These are phyloP conservation scores for Notospermus geniculatus DNA, from an alignment of 1,140 invertebrate species.

Conservation along the genomic window DNA sequence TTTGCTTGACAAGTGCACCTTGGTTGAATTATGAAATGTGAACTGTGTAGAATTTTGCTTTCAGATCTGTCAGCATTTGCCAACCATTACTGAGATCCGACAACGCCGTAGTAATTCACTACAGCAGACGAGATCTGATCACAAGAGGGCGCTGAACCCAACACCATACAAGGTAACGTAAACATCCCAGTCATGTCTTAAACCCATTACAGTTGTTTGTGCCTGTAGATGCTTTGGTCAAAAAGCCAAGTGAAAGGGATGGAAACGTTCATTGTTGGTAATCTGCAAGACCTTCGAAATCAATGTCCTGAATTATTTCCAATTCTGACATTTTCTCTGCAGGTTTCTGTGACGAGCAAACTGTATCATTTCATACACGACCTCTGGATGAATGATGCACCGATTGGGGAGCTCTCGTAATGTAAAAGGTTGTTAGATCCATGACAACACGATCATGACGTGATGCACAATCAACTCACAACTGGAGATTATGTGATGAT, in stretches of 20 bases:
- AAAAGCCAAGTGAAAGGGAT: background rate
- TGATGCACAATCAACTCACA: too few species aligned
- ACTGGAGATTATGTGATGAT: too few species aligned
- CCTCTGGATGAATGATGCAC: slow-evolving; percentile 95
- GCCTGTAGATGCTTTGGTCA: background rate
- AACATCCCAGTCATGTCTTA: background rate
- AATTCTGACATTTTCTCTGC: slow-evolving; percentile 55
- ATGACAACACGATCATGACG: too few species aligned
- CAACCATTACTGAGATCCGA: slow-evolving; percentile 74
- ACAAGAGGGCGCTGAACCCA: slow-evolving; percentile 93
- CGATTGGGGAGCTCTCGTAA: slow-evolving; percentile 92
- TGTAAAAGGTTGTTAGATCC: too few species aligned
- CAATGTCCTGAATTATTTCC: background rate
- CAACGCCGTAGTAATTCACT: slow-evolving; percentile 79
- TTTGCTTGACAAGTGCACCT: background rate
- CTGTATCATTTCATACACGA: slow-evolving; percentile 95
- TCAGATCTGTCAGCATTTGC: slow-evolving; percentile 66
- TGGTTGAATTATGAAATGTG: too few species aligned
- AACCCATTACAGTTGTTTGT: background rate
- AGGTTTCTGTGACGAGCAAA: slow-evolving; percentile 93
- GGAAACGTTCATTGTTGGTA: too few species aligned
- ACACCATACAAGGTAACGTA: slow-evolving; percentile 92
- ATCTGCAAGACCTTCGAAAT: background rate
- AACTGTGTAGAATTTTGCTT: too few species aligned
- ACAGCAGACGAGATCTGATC: slow-evolving; percentile 81